phyloP scores from a whole-genome alignment of 2,888 invertebrate genomes.

The Dryomyza anilis region DNA sequence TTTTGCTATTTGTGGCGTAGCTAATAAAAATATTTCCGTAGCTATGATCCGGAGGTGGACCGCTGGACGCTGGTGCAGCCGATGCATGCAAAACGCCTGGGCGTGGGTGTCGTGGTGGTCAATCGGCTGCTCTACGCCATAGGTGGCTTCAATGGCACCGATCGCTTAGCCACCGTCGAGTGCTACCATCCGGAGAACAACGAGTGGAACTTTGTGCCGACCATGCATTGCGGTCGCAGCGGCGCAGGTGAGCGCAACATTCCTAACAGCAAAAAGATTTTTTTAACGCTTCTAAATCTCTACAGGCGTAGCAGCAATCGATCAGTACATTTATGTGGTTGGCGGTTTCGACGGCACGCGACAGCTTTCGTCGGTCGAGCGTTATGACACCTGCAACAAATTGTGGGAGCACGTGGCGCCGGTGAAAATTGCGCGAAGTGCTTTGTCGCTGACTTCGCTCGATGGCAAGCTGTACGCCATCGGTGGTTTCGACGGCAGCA shows the following conservation, averaged over 20 bases:
- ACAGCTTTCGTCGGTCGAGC: conserved; percentile 83
- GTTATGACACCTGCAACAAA: conserved; percentile 83
- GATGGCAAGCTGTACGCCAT: conserved; percentile 89
- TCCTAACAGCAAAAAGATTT: not conserved
- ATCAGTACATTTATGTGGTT: conserved; percentile 88
- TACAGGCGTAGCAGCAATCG: conserved; percentile 79
- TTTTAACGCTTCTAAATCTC: conserved; percentile 19
- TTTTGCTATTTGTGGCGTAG: not conserved
- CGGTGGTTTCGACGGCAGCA: conserved; percentile 88
- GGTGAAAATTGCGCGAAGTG: conserved; percentile 82
- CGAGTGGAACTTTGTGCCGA: conserved; percentile 80
- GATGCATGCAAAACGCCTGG: conserved; percentile 79
- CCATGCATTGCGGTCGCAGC: conserved; percentile 80
- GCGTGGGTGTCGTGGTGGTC: conserved; percentile 80
- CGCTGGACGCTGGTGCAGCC: conserved; percentile 77
- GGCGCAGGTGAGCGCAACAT: conserved; percentile 71
- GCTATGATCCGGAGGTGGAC: conserved; percentile 87
- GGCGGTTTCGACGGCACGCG: conserved; percentile 90
- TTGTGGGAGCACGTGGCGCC: conserved; percentile 78
- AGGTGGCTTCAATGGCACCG: conserved; percentile 86
- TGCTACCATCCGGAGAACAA: conserved; percentile 94
- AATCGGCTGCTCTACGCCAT: conserved; percentile 81
- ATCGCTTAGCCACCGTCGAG: conserved; percentile 79
- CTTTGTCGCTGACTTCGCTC: conserved; percentile 83
- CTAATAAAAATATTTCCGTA: conserved; percentile 49